Evolutionary conservation across 2,888 invertebrate genomes (phyloP).

Genomic region (Sialis lutaria): DNA sequence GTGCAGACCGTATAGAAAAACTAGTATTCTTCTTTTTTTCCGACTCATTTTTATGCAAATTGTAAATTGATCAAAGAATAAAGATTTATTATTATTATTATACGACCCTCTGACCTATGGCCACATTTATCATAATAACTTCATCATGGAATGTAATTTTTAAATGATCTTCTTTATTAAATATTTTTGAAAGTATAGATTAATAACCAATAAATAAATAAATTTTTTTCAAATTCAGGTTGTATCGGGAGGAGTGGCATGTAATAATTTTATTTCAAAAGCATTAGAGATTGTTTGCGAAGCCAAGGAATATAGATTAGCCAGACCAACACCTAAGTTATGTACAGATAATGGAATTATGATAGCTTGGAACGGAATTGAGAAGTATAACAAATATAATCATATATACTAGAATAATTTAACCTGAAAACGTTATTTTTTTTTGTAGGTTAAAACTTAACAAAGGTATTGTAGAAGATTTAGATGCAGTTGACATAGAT

Average conservation of each 20-base stretch:
- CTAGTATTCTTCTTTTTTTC: too few relatives aligned
- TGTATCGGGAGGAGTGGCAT: constrained; percentile 92
- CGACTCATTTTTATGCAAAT: too few relatives aligned
- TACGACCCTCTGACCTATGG: too few relatives aligned
- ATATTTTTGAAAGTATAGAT: background rate
- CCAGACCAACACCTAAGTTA: constrained; percentile 62
- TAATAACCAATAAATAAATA: background rate
- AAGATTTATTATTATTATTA: too few relatives aligned
- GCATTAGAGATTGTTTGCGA: constrained; percentile 50
- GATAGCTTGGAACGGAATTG: constrained; percentile 98
- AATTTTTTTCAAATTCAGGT: constrained; percentile 33
- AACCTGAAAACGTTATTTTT: background rate
- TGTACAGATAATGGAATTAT: constrained; percentile 98
- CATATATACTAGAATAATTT: background rate
- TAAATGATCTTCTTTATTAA: too few relatives aligned
- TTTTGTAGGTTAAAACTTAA: constrained; percentile 19
- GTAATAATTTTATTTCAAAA: constrained; percentile 64
- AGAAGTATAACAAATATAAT: constrained; percentile 34
- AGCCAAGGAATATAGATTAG: constrained; percentile 42
- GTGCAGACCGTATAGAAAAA: too few relatives aligned
- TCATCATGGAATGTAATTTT: too few relatives aligned
- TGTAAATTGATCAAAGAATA: too few relatives aligned
- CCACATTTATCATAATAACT: background rate
- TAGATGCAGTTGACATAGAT: constrained; percentile 39
- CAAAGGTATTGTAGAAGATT: constrained; percentile 25